Conservation (phyloP, 2,113 vertebrate species). For the Scopus umbretta region DNA sequence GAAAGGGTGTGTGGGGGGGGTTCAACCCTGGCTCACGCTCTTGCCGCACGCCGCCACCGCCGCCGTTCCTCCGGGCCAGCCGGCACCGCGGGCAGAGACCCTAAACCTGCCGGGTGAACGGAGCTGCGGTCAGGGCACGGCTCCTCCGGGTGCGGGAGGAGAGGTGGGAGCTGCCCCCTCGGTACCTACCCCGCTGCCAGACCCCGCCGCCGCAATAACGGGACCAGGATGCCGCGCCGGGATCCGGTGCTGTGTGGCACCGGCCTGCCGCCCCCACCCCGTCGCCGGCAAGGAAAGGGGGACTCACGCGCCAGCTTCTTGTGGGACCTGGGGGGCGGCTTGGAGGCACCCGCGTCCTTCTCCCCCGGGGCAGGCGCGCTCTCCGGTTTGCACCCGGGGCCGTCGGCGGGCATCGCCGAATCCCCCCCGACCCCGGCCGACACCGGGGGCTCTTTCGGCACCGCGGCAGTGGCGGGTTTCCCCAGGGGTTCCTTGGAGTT, state of each 20-base stretch:
- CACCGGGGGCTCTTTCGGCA: constrained; percentile 52
- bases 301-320: constrained; percentile 91
- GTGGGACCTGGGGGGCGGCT: constrained; percentile 76
- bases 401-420: constrained; percentile 47
- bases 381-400: constrained; percentile 72
- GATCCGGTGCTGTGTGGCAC: not conserved
- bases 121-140: not conserved
- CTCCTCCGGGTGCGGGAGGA: no score
- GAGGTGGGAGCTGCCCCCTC: not conserved
- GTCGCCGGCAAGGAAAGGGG: not conserved
- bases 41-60: not conserved
- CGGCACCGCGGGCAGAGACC: not conserved
- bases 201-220: not conserved
- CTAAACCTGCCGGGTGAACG: not conserved
- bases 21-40: not conserved
- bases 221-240: not conserved
- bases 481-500: constrained; percentile 70
- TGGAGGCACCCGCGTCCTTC: constrained; percentile 44
- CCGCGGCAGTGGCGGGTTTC: constrained; percentile 27
- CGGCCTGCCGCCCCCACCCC: not conserved
- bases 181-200: not conserved
- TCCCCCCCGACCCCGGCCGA: constrained; percentile 49
- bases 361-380: constrained; percentile 46
- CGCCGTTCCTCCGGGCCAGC: not conserved
- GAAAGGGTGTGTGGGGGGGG: no score